Evolutionary conservation across 2,888 invertebrate species (phyloP).

Genomic region (Cephus spinipes): DNA sequence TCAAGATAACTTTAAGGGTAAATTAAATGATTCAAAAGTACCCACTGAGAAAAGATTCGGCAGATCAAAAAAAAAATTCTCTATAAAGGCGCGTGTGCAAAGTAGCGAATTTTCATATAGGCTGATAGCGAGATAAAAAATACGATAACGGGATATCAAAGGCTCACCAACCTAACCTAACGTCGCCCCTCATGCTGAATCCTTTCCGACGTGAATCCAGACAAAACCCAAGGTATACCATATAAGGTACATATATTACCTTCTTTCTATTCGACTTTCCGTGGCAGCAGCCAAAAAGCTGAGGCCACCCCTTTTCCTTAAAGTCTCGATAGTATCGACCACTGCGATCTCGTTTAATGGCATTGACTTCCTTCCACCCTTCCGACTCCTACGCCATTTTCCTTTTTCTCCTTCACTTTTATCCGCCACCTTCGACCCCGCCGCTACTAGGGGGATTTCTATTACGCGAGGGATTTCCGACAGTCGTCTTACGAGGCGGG

Average conservation of each 20-base stretch:
- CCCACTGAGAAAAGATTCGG: neutral
- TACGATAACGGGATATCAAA: neutral
- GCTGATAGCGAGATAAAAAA: neutral
- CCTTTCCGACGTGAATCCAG: neutral
- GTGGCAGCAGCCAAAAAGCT: neutral
- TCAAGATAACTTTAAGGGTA: no score
- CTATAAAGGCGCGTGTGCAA: neutral
- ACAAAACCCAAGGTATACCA: neutral
- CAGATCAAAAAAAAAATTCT: neutral
- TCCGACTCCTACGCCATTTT: neutral
- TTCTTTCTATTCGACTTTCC: neutral
- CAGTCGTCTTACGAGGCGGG: neutral
- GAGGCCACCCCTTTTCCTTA: neutral
- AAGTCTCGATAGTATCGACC: neutral
- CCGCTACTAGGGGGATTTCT: neutral
- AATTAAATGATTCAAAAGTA: neutral
- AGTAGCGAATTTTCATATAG: neutral
- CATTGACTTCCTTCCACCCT: neutral
- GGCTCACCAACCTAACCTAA: neutral
- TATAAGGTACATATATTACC: neutral
- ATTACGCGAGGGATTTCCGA: neutral
- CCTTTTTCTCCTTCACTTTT: neutral
- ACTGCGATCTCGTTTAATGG: neutral
- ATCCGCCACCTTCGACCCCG: neutral
- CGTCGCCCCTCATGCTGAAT: neutral